phyloP scores from a whole-genome alignment of 2,113 vertebrate genomes.

The Empidonax traillii region DNA sequence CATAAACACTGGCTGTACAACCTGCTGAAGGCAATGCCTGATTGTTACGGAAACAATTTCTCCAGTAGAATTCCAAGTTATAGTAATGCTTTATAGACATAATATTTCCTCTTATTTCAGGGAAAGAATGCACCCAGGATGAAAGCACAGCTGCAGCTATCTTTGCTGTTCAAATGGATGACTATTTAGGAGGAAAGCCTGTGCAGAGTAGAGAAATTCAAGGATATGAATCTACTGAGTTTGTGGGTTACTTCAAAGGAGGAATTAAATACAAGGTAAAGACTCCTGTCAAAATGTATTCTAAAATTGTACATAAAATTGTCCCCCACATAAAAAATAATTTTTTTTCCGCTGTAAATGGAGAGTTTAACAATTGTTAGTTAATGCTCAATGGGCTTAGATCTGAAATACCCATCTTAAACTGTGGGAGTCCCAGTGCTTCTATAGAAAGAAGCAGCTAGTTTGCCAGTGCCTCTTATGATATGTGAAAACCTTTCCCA shows the following conservation, averaged over 20 bases:
- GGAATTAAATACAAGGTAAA: constrained; percentile 93
- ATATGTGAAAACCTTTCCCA: neutral
- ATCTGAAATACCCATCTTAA: neutral
- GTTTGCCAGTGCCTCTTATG: neutral
- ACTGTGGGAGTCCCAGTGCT: neutral
- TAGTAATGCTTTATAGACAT: neutral
- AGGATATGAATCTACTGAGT: constrained; percentile 84
- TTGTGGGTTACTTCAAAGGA: constrained; percentile 91
- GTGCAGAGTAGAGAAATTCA: constrained; percentile 93
- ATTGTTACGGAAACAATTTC: neutral
- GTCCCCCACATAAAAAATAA: neutral
- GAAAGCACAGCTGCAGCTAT: constrained; percentile 92
- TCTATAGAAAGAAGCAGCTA: neutral
- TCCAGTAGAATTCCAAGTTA: neutral
- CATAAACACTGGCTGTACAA: neutral
- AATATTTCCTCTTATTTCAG: constrained; percentile 65
- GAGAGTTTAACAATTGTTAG: neutral
- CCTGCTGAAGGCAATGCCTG: neutral
- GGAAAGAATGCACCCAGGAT: constrained; percentile 91
- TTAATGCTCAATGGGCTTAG: neutral
- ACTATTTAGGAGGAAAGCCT: constrained; percentile 87
- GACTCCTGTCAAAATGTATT: neutral
- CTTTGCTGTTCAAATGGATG: constrained; percentile 91
- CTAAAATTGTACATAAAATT: neutral
- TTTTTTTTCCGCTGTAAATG: neutral